These are phyloP conservation scores for Tragelaphus eurycerus DNA, from an alignment of 2,797 vertebrate genomes.

Conservation along the genomic window DNA sequence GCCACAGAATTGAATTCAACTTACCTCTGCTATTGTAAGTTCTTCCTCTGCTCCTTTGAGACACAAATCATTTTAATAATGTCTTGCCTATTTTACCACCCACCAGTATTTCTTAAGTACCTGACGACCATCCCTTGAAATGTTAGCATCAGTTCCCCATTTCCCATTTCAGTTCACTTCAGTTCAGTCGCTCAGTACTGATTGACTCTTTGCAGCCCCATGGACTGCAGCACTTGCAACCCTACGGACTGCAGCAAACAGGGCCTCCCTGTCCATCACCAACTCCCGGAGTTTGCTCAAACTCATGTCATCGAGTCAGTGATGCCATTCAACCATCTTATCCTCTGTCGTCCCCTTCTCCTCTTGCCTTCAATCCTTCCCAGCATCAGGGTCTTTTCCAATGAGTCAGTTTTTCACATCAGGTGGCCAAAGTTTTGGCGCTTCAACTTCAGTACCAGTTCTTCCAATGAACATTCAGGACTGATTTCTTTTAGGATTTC, in stretches of 20 bases:
- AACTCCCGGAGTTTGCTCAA: neutral
- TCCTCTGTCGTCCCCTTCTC: neutral
- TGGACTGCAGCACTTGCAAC: too few species aligned
- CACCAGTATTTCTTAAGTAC: neutral
- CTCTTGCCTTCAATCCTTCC: neutral
- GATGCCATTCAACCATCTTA: neutral
- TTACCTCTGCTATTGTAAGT: neutral
- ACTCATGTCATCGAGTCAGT: neutral
- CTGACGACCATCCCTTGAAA: neutral
- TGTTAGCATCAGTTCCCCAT: neutral
- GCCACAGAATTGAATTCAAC: neutral
- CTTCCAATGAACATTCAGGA: too few species aligned
- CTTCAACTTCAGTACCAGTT: too few species aligned
- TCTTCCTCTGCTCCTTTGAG: neutral
- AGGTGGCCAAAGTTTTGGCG: too few species aligned
- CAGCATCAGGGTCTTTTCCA: neutral
- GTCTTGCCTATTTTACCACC: neutral
- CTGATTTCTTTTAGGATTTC: too few species aligned
- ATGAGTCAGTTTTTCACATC: too few species aligned
- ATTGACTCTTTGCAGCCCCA: neutral
- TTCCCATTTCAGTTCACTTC: neutral
- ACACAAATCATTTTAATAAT: neutral
- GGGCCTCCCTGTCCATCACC: neutral
- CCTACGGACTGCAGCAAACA: too few species aligned
- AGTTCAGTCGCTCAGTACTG: neutral